Evolutionary conservation across 2,888 invertebrate species (phyloP).

Genomic region (Dicranocentrus wangi): DNA sequence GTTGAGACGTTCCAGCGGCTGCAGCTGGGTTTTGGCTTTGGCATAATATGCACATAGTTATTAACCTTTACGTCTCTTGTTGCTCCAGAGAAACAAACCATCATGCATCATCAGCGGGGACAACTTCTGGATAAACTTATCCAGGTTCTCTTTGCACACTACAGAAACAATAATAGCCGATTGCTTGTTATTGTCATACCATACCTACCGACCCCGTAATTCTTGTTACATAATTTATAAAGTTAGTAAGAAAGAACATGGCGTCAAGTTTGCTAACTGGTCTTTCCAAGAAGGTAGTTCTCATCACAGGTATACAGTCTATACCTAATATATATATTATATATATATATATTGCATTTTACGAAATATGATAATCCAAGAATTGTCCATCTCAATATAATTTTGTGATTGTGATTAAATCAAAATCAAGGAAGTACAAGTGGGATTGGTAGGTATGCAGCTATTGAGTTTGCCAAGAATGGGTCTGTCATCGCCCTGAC

Average conservation of each 20-base stretch:
- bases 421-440: constrained; percentile 82
- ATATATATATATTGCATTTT: no score
- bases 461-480: constrained; percentile 83
- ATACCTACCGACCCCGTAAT: no score
- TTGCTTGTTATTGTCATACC: neutral
- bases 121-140: no score
- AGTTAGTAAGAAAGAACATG: constrained; percentile 19
- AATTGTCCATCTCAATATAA: neutral
- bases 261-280: constrained; percentile 25
- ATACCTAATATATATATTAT: neutral
- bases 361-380: no score
- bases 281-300: constrained; percentile 28
- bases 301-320: constrained; percentile 22
- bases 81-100: no score
- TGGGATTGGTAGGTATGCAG: constrained; percentile 89
- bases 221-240: no score
- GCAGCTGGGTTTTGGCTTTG: no score
- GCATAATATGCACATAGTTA: no score
- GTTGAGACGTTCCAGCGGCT: no score
- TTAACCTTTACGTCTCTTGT: no score
- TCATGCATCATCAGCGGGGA: no score
- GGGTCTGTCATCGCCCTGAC: constrained; percentile 85
- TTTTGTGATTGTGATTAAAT: no score
- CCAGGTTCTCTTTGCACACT: constrained; percentile 4
- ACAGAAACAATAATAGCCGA: neutral